phyloP scores from a whole-genome alignment of 2,113 vertebrate species.

The Ceuthmochares aereus region DNA sequence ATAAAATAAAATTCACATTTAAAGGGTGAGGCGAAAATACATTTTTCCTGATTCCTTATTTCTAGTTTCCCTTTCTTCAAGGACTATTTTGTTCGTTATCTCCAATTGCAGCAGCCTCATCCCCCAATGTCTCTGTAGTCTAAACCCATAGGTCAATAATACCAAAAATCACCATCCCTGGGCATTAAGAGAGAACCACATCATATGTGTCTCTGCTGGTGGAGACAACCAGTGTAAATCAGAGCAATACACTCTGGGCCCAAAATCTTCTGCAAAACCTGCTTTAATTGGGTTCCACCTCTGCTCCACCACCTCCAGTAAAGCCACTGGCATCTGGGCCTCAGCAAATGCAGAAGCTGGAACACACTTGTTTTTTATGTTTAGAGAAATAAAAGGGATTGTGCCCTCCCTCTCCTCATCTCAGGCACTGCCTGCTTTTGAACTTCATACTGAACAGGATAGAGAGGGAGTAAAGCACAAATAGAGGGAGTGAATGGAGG shows the following conservation, averaged over 20 bases:
- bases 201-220: fast-evolving
- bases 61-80: not conserved
- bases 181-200: not conserved
- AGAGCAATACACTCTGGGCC: fast-evolving
- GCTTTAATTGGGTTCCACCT: not conserved
- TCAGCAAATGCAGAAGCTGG: not conserved
- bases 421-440: not conserved
- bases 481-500: no score
- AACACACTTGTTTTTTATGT: not conserved
- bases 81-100: not conserved
- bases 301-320: not conserved
- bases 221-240: not conserved
- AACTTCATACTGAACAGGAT: not conserved
- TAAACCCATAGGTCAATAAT: not conserved
- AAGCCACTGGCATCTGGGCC: not conserved
- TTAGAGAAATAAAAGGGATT: not conserved
- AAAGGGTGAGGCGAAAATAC: not conserved
- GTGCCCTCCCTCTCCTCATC: fast-evolving
- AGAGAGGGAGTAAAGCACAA: not conserved
- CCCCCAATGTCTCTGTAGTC: not conserved
- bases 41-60: not conserved
- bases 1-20: not conserved
- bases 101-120: not conserved
- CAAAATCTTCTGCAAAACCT: not conserved
- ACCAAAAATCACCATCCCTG: not conserved